These are phyloP conservation scores for Mirza zaza DNA, from an alignment of 2,113 vertebrate species.

Conservation along the genomic window DNA sequence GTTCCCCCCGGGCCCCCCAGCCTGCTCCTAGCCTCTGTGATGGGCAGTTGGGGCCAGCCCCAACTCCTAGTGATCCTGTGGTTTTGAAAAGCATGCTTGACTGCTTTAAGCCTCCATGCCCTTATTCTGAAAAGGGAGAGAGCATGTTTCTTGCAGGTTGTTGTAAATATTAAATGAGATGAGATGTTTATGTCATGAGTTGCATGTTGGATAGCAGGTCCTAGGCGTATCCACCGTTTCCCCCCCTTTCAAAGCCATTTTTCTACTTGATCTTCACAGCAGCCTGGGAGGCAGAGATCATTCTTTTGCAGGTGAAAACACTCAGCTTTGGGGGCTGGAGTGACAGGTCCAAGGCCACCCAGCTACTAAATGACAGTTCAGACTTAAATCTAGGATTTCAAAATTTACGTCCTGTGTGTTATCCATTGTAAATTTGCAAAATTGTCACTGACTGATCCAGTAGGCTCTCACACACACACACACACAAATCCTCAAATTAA, in stretches of 20 bases:
- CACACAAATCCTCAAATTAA: neutral
- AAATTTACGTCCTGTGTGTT: neutral
- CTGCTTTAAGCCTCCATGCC: neutral
- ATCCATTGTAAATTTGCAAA: neutral
- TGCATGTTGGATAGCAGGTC: accelerated
- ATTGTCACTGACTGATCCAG: neutral
- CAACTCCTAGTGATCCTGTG: accelerated
- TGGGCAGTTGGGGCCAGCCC: accelerated
- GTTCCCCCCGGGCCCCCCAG: accelerated
- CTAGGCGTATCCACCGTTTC: accelerated
- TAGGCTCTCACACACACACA: neutral
- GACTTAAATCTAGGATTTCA: neutral
- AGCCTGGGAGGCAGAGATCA: neutral
- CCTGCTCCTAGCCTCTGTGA: neutral
- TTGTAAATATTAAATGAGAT: accelerated
- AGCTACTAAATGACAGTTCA: neutral
- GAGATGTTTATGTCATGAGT: accelerated
- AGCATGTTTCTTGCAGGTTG: neutral
- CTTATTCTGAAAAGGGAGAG: neutral
- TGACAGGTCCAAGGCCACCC: neutral
- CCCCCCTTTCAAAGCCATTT: neutral
- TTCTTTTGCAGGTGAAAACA: neutral
- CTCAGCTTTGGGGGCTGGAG: neutral
- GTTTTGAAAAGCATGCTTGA: neutral
- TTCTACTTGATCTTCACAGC: neutral